Conservation (phyloP, 2,888 invertebrate genomes). For the Drosophila suboccidentalis region DNA sequence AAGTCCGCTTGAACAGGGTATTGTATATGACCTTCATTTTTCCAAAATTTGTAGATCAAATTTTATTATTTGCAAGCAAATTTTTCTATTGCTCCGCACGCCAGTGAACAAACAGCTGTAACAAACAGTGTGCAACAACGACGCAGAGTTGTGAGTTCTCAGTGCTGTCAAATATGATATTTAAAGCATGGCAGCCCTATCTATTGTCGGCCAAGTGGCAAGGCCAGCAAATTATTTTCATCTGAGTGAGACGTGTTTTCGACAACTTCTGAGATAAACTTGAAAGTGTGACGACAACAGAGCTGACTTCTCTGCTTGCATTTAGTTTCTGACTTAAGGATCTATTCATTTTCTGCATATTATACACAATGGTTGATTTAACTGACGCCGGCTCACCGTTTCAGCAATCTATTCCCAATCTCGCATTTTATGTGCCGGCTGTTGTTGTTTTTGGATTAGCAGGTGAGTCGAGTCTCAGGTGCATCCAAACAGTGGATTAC, state of each 20-base stretch:
- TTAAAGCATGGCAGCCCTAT: slow-evolving; percentile 34
- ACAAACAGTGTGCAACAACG: slow-evolving; percentile 38
- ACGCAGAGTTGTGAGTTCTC: not conserved
- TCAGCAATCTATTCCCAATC: slow-evolving; percentile 95
- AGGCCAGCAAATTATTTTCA: slow-evolving; percentile 42
- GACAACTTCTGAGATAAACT: slow-evolving; percentile 58
- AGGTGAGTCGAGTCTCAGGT: slow-evolving; percentile 87
- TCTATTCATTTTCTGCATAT: slow-evolving; percentile 16
- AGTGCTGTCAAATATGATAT: not conserved
- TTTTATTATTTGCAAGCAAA: slow-evolving; percentile 25
- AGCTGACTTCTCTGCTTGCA: slow-evolving; percentile 20
- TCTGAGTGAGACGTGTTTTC: slow-evolving; percentile 55
- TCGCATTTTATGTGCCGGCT: slow-evolving; percentile 94
- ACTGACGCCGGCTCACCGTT: slow-evolving; percentile 92
- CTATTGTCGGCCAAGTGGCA: slow-evolving; percentile 28
- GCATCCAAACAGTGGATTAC: too few relatives aligned
- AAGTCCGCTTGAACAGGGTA: slow-evolving; percentile 91
- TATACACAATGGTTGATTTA: slow-evolving; percentile 92
- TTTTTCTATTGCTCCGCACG: slow-evolving; percentile 34
- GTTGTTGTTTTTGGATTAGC: slow-evolving; percentile 92
- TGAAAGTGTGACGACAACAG: slow-evolving; percentile 37
- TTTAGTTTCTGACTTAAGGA: slow-evolving; percentile 15
- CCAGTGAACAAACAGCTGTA: slow-evolving; percentile 54
- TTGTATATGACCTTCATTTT: slow-evolving; percentile 88
- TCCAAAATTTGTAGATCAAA: slow-evolving; percentile 15